These are phyloP conservation scores for Pentamera pediparva DNA, from an alignment of 53 echinoderm and acorn worm genomes.

Conservation along the genomic window DNA sequence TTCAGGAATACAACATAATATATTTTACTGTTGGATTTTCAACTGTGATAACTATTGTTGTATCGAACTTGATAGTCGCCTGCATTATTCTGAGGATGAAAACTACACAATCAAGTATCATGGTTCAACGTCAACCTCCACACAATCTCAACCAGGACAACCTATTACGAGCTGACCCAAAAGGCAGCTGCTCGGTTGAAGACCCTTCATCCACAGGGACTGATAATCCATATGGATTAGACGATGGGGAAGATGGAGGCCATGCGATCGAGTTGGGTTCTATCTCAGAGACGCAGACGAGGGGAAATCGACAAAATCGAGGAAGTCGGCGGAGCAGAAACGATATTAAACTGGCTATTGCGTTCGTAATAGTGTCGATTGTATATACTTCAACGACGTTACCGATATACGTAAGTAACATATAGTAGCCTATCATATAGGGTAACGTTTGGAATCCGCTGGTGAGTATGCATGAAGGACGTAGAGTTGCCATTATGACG, in stretches of 20 bases:
- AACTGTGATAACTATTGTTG: constrained; percentile 37
- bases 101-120: not conserved
- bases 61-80: constrained; percentile 50
- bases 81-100: constrained; percentile 35
- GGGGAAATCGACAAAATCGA: too few species aligned
- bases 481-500: too few species aligned
- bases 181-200: too few species aligned
- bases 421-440: too few species aligned
- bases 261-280: not conserved
- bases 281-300: not conserved
- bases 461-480: too few species aligned
- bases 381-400: constrained; percentile 56
- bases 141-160: too few species aligned
- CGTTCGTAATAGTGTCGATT: constrained; percentile 46
- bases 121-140: too few species aligned
- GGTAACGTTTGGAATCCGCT: too few species aligned
- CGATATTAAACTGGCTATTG: constrained; percentile 44
- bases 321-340: not conserved
- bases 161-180: too few species aligned
- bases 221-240: not conserved
- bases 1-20: constrained; percentile 41
- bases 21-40: constrained; percentile 40
- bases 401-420: constrained; percentile 57
- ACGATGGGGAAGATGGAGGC: not conserved
- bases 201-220: not conserved